A percentile compares a stretch with the other conserved stretches of the same genome.
phyloP scores from a whole-genome alignment of 2,888 invertebrate genomes.

The Lottia scabra region DNA sequence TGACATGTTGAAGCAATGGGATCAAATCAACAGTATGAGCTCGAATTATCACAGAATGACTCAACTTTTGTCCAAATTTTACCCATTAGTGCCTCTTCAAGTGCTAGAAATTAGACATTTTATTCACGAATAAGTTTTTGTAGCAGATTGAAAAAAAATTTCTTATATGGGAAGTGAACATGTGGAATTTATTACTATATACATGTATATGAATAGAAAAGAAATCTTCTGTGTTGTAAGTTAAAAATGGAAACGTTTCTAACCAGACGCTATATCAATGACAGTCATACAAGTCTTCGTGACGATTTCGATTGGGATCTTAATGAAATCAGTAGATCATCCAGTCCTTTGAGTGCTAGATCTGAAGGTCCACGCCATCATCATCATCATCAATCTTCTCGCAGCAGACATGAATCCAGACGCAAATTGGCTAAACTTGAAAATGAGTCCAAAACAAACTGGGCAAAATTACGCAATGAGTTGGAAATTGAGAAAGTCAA shows the following conservation, averaged over 20 bases:
- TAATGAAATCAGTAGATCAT: constrained; percentile 57
- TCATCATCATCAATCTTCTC: not conserved
- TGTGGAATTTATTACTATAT: too few relatives aligned
- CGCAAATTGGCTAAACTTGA: constrained; percentile 8
- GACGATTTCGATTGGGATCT: constrained; percentile 56
- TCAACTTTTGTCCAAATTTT: too few relatives aligned
- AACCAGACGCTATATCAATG: constrained; percentile 18
- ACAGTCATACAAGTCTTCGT: constrained; percentile 31
- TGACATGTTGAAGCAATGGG: too few relatives aligned
- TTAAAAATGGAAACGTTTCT: constrained; percentile 1
- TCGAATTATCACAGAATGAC: too few relatives aligned
- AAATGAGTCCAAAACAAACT: constrained; percentile 45
- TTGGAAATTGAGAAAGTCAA: constrained; percentile 56
- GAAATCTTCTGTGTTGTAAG: not conserved
- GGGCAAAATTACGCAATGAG: constrained; percentile 50
- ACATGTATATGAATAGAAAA: too few relatives aligned
- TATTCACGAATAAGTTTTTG: too few relatives aligned
- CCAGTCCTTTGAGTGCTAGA: constrained; percentile 53
- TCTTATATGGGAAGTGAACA: too few relatives aligned
- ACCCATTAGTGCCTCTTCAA: too few relatives aligned
- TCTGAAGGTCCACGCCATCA: constrained; percentile 42
- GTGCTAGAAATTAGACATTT: too few relatives aligned
- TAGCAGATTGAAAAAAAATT: too few relatives aligned
- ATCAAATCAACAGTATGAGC: too few relatives aligned
- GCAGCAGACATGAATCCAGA: constrained; percentile 19